These are phyloP conservation scores for Leucoma salicis DNA, from an alignment of 2,888 invertebrate species.

Conservation along the genomic window DNA sequence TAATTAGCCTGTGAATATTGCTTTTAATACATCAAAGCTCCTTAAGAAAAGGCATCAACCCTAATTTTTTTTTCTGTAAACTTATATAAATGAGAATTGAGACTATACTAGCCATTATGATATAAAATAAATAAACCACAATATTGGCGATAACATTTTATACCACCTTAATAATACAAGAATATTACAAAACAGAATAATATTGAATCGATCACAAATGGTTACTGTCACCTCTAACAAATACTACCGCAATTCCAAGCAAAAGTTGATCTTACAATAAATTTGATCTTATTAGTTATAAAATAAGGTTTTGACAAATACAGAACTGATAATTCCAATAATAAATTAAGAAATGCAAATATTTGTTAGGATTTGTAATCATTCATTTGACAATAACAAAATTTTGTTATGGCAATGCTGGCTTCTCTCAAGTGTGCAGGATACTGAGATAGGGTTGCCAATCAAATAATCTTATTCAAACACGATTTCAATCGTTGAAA, in stretches of 20 bases:
- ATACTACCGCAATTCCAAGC: background rate
- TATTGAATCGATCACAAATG: slow-evolving; percentile 29
- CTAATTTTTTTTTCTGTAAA: too few relatives aligned
- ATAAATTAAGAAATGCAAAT: slow-evolving; percentile 7
- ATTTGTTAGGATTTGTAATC: too few relatives aligned
- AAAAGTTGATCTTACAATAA: background rate
- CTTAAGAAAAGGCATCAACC: too few relatives aligned
- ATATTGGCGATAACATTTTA: slow-evolving; percentile 22
- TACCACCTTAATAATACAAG: slow-evolving; percentile 24
- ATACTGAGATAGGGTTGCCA: background rate
- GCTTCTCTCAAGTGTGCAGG: slow-evolving; percentile 4
- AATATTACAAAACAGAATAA: slow-evolving; percentile 3
- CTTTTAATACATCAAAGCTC: too few relatives aligned
- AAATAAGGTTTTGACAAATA: background rate
- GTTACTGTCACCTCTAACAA: slow-evolving; percentile 22
- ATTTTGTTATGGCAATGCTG: background rate
- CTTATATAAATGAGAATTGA: too few relatives aligned
- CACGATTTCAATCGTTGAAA: background rate
- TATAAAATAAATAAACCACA: background rate
- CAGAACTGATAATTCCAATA: background rate
- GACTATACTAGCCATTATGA: too few relatives aligned
- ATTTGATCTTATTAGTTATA: background rate
- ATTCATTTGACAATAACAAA: background rate
- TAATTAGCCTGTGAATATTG: background rate
- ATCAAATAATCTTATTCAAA: background rate